A percentile compares a stretch with the other conserved stretches of the same genome.
phyloP scores from a whole-genome alignment of 2,797 vertebrate genomes.

The Sitta carolinensis region DNA sequence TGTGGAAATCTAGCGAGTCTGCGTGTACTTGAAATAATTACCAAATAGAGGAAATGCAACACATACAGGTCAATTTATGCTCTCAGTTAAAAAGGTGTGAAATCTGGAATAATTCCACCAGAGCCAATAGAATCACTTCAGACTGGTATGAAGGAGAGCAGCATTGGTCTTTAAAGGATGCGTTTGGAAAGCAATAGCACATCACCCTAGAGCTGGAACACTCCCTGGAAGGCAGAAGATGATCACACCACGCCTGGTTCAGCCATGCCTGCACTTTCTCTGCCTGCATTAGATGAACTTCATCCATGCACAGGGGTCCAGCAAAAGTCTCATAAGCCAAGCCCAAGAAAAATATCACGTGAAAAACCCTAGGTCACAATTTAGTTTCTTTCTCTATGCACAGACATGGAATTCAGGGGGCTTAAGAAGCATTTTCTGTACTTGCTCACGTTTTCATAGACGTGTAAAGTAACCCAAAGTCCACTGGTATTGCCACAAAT shows the following conservation, averaged over 20 bases:
- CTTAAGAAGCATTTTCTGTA: background rate
- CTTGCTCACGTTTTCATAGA: background rate
- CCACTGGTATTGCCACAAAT: background rate
- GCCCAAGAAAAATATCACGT: background rate
- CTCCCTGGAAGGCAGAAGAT: background rate
- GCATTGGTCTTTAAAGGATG: background rate
- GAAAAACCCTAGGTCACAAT: background rate
- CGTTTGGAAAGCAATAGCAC: background rate
- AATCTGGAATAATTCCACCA: slow-evolving; percentile 65
- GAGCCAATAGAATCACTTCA: slow-evolving; percentile 50
- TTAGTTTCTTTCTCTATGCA: background rate
- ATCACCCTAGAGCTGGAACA: background rate
- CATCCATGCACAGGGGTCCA: background rate
- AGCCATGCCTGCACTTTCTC: background rate
- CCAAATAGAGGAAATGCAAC: slow-evolving; percentile 68
- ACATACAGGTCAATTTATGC: slow-evolving; percentile 62
- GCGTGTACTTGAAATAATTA: slow-evolving; percentile 53
- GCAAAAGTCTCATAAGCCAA: background rate
- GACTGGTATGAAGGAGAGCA: background rate
- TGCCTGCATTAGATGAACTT: background rate
- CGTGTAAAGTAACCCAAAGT: background rate
- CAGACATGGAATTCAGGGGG: background rate
- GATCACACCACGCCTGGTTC: background rate
- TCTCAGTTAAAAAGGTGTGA: slow-evolving; percentile 70
- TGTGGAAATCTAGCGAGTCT: slow-evolving; percentile 35